Percentiles rank a stretch among this genome's conserved stretches.
Conservation (phyloP, 2,888 invertebrate species). For the Neria commutata region DNA sequence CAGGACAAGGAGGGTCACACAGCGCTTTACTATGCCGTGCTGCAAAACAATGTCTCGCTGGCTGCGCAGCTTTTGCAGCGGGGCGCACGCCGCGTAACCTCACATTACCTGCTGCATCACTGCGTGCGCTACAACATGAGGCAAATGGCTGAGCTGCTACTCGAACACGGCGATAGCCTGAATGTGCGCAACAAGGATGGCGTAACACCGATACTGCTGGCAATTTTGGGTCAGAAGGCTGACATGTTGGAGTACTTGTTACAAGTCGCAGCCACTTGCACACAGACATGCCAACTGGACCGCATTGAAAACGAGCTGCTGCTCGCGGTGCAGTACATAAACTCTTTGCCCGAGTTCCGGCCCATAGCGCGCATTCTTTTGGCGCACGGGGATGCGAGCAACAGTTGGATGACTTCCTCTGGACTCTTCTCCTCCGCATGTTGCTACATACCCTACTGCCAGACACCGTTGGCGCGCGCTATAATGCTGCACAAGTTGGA, state of each 20-base stretch:
- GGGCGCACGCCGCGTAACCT: conserved; percentile 74
- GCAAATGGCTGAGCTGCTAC: conserved; percentile 50
- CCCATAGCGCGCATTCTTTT: conserved; percentile 49
- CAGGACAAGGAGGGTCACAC: conserved; percentile 69
- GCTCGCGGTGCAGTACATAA: conserved; percentile 51
- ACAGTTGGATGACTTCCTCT: conserved; percentile 29
- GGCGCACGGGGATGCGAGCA: conserved; percentile 65
- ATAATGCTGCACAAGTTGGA: conserved; percentile 55
- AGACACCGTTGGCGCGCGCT: conserved; percentile 73
- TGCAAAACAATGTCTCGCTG: conserved; percentile 45
- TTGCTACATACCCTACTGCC: conserved; percentile 68
- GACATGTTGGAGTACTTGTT: conserved; percentile 68
- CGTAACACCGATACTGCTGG: conserved; percentile 73
- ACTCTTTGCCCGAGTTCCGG: conserved; percentile 42
- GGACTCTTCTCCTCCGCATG: background rate
- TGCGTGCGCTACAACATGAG: conserved; percentile 70
- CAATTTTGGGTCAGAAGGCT: conserved; percentile 71
- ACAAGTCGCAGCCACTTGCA: conserved; percentile 46
- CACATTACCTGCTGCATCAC: conserved; percentile 72
- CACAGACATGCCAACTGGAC: conserved; percentile 36
- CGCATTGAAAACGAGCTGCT: conserved; percentile 51
- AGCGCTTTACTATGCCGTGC: conserved; percentile 53
- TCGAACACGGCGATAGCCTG: conserved; percentile 52
- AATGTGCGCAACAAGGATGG: conserved; percentile 61
- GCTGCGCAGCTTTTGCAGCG: conserved; percentile 64